phyloP scores from a whole-genome alignment of 1,140 invertebrate genomes.

The Diploscapter pachys region DNA sequence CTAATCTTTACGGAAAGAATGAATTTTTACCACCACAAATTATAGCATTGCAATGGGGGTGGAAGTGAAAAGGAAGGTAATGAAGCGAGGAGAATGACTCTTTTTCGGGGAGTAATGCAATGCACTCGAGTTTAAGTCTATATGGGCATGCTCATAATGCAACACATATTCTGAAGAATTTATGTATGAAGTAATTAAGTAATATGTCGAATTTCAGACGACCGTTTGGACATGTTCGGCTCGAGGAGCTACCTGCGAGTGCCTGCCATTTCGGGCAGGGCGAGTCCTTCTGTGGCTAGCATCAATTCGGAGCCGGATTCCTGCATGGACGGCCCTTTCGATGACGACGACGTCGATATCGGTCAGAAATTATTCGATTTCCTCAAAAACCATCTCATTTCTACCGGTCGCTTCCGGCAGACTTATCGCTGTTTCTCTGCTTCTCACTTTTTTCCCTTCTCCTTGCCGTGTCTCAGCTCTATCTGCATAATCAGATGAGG shows the following conservation, averaged over 20 bases:
- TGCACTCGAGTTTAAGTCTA: background rate
- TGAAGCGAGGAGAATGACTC: background rate
- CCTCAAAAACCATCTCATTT: slow-evolving; percentile 10
- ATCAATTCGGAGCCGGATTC: slow-evolving; percentile 41
- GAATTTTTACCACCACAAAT: background rate
- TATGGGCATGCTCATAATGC: background rate
- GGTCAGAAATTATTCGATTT: slow-evolving; percentile 20
- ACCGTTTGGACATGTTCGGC: slow-evolving; percentile 32
- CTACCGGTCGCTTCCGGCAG: background rate
- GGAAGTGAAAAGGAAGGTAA: slow-evolving; percentile 1
- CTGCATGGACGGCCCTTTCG: slow-evolving; percentile 36
- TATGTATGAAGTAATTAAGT: background rate
- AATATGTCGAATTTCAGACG: slow-evolving; percentile 20
- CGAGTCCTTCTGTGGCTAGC: slow-evolving; percentile 36
- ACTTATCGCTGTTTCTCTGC: background rate
- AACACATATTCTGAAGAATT: background rate
- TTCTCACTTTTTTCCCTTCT: slow-evolving; percentile 16
- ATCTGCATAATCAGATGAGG: background rate
- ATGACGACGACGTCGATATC: slow-evolving; percentile 40
- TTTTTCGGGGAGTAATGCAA: background rate
- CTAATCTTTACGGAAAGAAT: background rate
- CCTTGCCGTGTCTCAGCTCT: background rate
- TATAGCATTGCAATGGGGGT: slow-evolving; percentile 8
- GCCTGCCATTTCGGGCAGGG: slow-evolving; percentile 27
- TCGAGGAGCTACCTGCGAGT: slow-evolving; percentile 39